These are phyloP conservation scores for Acleris emargana DNA, from an alignment of 2,888 invertebrate genomes.

Conservation along the genomic window DNA sequence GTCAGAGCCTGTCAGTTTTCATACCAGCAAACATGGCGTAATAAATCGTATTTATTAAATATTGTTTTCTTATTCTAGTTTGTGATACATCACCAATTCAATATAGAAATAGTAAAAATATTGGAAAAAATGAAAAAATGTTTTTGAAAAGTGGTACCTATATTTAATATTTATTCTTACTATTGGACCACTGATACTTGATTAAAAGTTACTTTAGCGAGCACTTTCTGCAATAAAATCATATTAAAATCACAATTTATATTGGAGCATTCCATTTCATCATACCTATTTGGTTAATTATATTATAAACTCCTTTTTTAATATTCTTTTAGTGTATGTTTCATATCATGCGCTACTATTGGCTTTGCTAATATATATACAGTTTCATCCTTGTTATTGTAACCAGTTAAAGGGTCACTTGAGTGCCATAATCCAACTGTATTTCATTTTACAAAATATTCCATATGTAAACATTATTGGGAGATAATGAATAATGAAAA, in stretches of 20 bases:
- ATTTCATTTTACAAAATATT: conserved; percentile 8
- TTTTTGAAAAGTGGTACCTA: too few relatives aligned
- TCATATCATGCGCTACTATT: conserved; percentile 30
- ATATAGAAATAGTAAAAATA: too few relatives aligned
- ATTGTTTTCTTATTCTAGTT: conserved; percentile 6
- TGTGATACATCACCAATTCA: not conserved
- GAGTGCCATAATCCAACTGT: conserved; percentile 40
- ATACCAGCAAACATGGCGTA: not conserved
- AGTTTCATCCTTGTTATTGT: conserved; percentile 12
- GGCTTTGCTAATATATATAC: conserved; percentile 52
- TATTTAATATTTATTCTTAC: too few relatives aligned
- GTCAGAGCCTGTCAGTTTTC: conserved; percentile 9
- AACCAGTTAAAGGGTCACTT: conserved; percentile 29
- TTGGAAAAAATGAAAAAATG: too few relatives aligned
- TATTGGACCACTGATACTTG: too few relatives aligned
- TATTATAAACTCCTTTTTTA: not conserved
- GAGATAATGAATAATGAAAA: too few relatives aligned
- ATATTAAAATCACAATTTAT: too few relatives aligned
- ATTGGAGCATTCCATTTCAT: not conserved
- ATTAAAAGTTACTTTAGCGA: too few relatives aligned
- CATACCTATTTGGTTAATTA: not conserved
- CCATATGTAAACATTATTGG: too few relatives aligned
- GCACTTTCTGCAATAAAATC: too few relatives aligned
- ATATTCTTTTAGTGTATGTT: not conserved
- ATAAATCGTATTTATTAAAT: conserved; percentile 10